Evolutionary conservation across 2,888 invertebrate species (phyloP).

Genomic region (Stegophylla sp.): DNA sequence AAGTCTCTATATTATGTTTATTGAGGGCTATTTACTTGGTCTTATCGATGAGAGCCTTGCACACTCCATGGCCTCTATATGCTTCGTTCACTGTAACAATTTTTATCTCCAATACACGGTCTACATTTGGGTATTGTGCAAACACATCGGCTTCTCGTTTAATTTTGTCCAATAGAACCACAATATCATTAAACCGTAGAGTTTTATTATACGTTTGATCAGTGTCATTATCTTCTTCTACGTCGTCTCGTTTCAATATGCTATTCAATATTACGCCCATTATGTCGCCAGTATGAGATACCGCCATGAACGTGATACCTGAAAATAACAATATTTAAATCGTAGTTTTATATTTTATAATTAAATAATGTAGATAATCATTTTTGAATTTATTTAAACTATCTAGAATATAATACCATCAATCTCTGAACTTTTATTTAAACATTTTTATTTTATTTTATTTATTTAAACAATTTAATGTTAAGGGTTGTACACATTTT

Average conservation of each 20-base stretch:
- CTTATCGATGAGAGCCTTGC: slow-evolving; percentile 70
- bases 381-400: too few species aligned
- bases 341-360: not conserved
- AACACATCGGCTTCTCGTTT: slow-evolving; percentile 70
- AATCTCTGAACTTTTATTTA: too few species aligned
- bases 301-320: slow-evolving; percentile 71
- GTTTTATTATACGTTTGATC: slow-evolving; percentile 65
- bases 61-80: slow-evolving; percentile 75
- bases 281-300: slow-evolving; percentile 69
- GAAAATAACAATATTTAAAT: slow-evolving; percentile 1
- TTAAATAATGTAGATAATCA: too few species aligned
- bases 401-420: too few species aligned
- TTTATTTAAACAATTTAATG: too few species aligned
- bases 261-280: slow-evolving; percentile 70
- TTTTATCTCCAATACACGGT: slow-evolving; percentile 71
- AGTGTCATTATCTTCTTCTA: slow-evolving; percentile 68
- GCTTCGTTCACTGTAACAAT: slow-evolving; percentile 73
- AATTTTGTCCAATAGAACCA: slow-evolving; percentile 70
- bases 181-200: slow-evolving; percentile 72
- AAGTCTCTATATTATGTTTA: too few species aligned
- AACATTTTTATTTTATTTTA: too few species aligned
- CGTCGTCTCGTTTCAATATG: slow-evolving; percentile 61
- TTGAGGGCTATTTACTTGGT: too few species aligned
- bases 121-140: slow-evolving; percentile 69
- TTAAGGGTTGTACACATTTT: too few species aligned